Evolutionary conservation across 2,888 invertebrate species (phyloP).

Genomic region (Apomyelois bistriatella): DNA sequence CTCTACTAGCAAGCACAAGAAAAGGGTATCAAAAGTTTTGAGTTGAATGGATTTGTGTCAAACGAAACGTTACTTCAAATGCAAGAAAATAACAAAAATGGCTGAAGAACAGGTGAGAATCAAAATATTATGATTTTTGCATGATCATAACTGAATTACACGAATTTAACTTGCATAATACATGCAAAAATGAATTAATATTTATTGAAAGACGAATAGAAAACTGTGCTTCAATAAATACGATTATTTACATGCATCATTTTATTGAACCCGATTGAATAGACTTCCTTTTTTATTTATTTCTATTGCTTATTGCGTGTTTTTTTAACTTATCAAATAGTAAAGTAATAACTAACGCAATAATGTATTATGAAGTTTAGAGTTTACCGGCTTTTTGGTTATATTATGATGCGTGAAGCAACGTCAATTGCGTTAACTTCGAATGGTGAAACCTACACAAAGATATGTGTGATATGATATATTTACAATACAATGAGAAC

Average conservation of each 20-base stretch:
- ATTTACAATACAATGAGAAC: neutral
- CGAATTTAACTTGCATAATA: constrained; percentile 8
- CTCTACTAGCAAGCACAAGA: too few relatives aligned
- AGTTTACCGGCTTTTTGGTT: constrained; percentile 64
- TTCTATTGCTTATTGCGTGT: neutral
- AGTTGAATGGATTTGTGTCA: constrained; percentile 13
- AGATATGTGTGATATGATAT: too few relatives aligned
- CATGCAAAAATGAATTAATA: neutral
- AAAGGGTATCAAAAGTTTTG: too few relatives aligned
- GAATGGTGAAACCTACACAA: constrained; percentile 19
- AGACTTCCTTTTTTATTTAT: constrained; percentile 14
- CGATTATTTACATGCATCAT: neutral
- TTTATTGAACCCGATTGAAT: constrained; percentile 15
- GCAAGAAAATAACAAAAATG: constrained; percentile 83
- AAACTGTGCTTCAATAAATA: constrained; percentile 3
- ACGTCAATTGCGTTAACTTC: constrained; percentile 49
- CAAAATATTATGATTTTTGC: constrained; percentile 65
- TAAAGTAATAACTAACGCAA: neutral
- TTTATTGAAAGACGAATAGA: neutral
- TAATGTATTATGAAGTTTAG: neutral
- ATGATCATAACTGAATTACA: constrained; percentile 58
- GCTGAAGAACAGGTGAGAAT: constrained; percentile 88
- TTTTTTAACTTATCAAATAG: neutral
- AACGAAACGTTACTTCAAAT: constrained; percentile 68
- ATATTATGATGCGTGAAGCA: constrained; percentile 40